Conservation (phyloP, 2,113 vertebrate species). For the Microcebus griseorufus region DNA sequence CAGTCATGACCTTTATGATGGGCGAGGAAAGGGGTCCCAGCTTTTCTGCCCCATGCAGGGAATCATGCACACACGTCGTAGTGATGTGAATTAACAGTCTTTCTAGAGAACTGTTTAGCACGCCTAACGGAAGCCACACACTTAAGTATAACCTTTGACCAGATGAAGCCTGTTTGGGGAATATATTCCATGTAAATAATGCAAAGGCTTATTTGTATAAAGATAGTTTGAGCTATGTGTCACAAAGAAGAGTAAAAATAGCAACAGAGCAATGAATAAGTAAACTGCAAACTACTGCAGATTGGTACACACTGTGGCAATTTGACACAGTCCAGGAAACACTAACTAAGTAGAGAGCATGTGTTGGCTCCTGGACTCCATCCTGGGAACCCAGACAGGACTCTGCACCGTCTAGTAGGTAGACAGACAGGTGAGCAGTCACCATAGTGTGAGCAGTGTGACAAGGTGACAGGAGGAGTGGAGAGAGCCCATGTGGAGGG, state of each 20-base stretch:
- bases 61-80: no score
- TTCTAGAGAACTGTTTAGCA: not conserved
- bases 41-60: not conserved
- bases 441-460: not conserved
- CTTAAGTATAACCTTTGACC: not conserved
- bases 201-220: not conserved
- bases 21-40: not conserved
- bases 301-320: not conserved
- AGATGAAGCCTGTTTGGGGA: not conserved
- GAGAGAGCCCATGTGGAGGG: not conserved
- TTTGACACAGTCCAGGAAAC: not conserved
- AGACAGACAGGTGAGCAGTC: not conserved
- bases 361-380: not conserved
- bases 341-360: not conserved
- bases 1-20: not conserved
- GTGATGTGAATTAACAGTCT: not conserved
- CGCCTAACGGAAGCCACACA: not conserved
- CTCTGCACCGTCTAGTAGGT: not conserved
- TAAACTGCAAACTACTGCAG: not conserved
- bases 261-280: not conserved
- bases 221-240: not conserved
- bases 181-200: slow-evolving; percentile 12
- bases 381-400: not conserved
- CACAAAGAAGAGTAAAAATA: not conserved
- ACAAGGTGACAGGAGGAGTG: not conserved